These are phyloP conservation scores for Sphaerodactylus townsendi DNA, from an alignment of 2,113 vertebrate genomes.

Conservation along the genomic window DNA sequence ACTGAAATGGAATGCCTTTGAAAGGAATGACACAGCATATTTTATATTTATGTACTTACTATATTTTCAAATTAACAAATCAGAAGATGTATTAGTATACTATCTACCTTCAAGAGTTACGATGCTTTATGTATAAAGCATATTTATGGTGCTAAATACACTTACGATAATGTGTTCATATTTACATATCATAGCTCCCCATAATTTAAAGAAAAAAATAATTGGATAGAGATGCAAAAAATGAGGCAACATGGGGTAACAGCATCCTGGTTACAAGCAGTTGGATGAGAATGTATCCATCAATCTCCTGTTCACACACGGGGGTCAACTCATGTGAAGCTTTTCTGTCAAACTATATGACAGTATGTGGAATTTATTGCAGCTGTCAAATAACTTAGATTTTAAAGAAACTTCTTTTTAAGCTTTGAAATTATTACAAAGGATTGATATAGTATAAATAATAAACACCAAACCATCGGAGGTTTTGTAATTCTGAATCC, in stretches of 20 bases:
- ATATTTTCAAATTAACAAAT: background rate
- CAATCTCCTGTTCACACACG: background rate
- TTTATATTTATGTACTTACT: background rate
- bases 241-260: background rate
- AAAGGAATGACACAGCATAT: background rate
- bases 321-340: background rate
- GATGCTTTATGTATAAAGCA: background rate
- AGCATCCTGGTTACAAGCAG: background rate
- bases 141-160: too few species aligned
- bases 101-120: background rate
- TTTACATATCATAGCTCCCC: too few species aligned
- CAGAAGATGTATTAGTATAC: background rate
- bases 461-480: background rate
- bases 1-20: background rate
- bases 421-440: background rate
- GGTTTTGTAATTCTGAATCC: too few species aligned
- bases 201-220: background rate
- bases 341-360: background rate
- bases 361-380: background rate
- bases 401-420: background rate
- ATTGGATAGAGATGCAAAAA: background rate
- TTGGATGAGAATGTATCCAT: background rate
- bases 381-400: background rate
- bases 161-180: too few species aligned
- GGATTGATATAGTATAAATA: too few species aligned